Conservation (phyloP, 1,140 invertebrate genomes). For the Cardiocondyla obscurior region DNA sequence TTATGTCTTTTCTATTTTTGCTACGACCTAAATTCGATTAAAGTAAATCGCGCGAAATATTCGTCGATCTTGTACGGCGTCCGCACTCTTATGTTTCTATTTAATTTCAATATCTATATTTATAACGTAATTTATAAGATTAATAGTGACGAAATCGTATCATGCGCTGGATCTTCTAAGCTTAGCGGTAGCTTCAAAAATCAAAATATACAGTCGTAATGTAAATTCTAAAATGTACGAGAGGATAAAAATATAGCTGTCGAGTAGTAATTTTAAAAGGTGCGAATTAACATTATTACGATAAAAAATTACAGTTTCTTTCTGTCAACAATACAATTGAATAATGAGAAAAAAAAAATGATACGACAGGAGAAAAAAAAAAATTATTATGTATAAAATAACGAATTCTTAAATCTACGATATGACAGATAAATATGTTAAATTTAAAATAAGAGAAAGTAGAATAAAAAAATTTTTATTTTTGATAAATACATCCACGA, state of each 20-base stretch:
- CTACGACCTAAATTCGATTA: slow-evolving; percentile 53
- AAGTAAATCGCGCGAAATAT: slow-evolving; percentile 39
- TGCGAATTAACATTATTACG: neutral
- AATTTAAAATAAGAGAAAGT: neutral
- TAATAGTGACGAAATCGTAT: slow-evolving; percentile 28
- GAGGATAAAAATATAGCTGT: neutral
- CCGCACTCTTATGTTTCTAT: slow-evolving; percentile 35
- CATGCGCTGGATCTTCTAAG: neutral
- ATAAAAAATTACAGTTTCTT: neutral
- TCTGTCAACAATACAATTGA: neutral
- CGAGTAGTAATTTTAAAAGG: neutral
- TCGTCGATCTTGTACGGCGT: neutral
- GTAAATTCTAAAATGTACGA: slow-evolving; percentile 23
- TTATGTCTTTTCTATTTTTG: slow-evolving; percentile 54
- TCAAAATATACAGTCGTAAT: neutral
- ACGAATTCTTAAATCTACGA: neutral
- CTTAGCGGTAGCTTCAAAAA: neutral
- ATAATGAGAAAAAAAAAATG: neutral
- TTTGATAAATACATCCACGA: neutral
- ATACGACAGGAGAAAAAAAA: neutral
- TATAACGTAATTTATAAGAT: slow-evolving; percentile 45
- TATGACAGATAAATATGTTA: neutral
- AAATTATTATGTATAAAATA: no score
- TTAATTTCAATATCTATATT: slow-evolving; percentile 20
- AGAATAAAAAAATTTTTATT: neutral